Evolutionary conservation across 2,888 invertebrate species (phyloP).

Genomic region (Panopea generosa): DNA sequence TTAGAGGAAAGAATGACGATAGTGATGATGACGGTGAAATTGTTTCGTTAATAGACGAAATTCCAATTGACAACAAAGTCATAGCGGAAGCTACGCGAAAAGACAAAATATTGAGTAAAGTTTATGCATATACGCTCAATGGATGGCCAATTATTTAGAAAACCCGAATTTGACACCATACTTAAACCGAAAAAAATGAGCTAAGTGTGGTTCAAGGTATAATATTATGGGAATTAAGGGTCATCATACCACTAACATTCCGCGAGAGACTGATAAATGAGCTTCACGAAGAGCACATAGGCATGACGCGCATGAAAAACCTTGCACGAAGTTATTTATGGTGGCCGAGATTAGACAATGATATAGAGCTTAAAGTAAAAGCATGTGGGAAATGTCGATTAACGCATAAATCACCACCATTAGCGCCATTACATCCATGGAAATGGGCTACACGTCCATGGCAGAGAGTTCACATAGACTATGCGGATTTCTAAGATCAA

Average conservation of each 20-base stretch:
- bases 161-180: constrained; percentile 1
- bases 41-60: constrained; percentile 16
- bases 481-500: constrained; percentile 39
- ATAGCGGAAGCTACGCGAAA: constrained; percentile 21
- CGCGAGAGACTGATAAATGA: constrained; percentile 10
- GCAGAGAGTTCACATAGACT: constrained; percentile 52
- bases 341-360: constrained; percentile 38
- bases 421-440: constrained; percentile 44
- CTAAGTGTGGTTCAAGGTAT: constrained; percentile 8
- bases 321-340: constrained; percentile 38
- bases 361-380: constrained; percentile 28
- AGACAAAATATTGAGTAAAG: constrained; percentile 18
- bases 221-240: constrained; percentile 13
- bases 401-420: constrained; percentile 14
- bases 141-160: constrained; percentile 15
- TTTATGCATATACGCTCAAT: not conserved
- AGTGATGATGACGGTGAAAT: constrained; percentile 1
- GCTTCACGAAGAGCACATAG: constrained; percentile 16
- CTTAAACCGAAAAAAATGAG: constrained; percentile 8
- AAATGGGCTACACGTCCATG: constrained; percentile 29
- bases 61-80: constrained; percentile 5
- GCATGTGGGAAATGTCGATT: constrained; percentile 39
- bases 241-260: constrained; percentile 1
- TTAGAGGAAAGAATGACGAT: constrained; percentile 14
- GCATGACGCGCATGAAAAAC: constrained; percentile 18